phyloP scores from a whole-genome alignment of 1,140 invertebrate species.

The Drosophila gunungcola region DNA sequence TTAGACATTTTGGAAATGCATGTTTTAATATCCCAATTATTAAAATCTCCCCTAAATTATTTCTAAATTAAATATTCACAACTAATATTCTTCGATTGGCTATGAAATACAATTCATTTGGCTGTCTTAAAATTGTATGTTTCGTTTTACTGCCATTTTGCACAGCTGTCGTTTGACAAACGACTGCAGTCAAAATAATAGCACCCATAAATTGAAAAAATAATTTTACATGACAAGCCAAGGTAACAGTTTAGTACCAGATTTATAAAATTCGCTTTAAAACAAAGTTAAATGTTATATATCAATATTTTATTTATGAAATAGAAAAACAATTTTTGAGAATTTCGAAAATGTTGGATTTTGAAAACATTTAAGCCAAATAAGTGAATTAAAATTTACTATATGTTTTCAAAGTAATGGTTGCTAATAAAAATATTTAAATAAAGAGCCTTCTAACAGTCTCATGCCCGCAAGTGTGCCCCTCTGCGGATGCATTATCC shows the following conservation, averaged over 20 bases:
- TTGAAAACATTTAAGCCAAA: too few species aligned
- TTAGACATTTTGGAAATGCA: too few species aligned
- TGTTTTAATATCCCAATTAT: too few species aligned
- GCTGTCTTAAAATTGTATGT: neutral
- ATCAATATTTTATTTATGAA: too few species aligned
- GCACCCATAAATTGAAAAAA: neutral
- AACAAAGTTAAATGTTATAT: too few species aligned
- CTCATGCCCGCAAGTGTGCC: neutral
- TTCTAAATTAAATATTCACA: neutral
- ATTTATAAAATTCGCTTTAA: too few species aligned
- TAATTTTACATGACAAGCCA: neutral
- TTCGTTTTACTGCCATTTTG: neutral
- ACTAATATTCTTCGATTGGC: neutral
- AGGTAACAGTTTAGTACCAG: neutral
- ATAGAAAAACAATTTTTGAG: too few species aligned
- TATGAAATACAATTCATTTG: neutral
- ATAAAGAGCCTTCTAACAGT: neutral
- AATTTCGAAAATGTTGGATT: too few species aligned
- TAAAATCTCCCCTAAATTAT: too few species aligned
- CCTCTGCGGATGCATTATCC: constrained; percentile 12
- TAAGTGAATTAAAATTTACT: too few species aligned
- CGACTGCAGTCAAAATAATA: constrained; percentile 6
- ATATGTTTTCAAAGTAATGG: neutral
- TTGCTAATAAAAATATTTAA: neutral
- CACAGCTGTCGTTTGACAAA: neutral